A percentile compares a stretch with the other conserved stretches of the same genome.
These are phyloP conservation scores for Podarcis cretensis DNA, from an alignment of 2,113 vertebrate species.

Conservation along the genomic window DNA sequence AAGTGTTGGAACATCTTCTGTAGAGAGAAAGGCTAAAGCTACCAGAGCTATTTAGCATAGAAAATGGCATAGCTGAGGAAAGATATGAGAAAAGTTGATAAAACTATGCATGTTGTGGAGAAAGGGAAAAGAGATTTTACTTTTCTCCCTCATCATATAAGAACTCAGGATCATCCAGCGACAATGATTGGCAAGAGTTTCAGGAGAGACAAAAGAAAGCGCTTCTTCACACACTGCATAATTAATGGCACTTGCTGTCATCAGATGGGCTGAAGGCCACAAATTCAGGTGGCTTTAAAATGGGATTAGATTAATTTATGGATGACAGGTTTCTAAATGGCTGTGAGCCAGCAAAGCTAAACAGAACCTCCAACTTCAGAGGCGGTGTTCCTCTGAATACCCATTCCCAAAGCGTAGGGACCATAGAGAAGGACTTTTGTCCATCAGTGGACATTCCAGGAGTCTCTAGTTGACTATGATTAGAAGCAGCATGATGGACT, in stretches of 20 bases:
- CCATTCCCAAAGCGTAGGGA: neutral
- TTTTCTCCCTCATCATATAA: neutral
- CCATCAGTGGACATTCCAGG: neutral
- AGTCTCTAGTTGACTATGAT: neutral
- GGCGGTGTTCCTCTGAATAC: no score
- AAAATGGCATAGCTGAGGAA: neutral
- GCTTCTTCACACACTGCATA: neutral
- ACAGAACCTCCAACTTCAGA: neutral
- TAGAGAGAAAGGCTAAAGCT: neutral
- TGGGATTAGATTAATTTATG: neutral
- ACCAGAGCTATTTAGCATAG: neutral
- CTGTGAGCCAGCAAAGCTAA: neutral
- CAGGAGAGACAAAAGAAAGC: neutral
- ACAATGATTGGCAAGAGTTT: neutral
- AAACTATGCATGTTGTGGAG: neutral
- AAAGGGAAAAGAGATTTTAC: neutral
- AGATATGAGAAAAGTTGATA: neutral
- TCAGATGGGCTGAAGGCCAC: no score
- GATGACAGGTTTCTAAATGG: neutral
- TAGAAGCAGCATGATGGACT: neutral
- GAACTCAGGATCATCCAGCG: neutral
- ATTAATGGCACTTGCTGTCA: neutral
- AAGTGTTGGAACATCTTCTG: neutral
- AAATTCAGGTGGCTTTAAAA: neutral
- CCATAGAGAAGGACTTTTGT: neutral